A percentile compares a stretch with the other conserved stretches of the same genome.
phyloP scores from a whole-genome alignment of 2,113 vertebrate genomes.

The Sander lucioperca region DNA sequence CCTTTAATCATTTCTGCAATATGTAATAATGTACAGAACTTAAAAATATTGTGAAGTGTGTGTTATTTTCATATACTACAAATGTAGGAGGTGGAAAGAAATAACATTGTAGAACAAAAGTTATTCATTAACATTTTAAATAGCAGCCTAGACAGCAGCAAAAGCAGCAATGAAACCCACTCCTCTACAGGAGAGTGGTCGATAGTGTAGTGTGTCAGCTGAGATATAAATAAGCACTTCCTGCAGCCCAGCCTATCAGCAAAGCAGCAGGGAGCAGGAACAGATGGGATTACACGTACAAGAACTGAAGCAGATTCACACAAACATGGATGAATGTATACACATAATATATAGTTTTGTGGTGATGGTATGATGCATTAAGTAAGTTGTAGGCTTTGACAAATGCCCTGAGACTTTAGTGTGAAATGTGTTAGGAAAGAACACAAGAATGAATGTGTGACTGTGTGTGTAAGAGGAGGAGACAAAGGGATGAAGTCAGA shows the following conservation, averaged over 20 bases:
- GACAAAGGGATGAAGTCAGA: background rate
- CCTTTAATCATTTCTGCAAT: background rate
- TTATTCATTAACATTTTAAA: slow-evolving; percentile 15
- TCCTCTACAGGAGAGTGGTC: slow-evolving; percentile 21
- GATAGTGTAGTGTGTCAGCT: slow-evolving; percentile 52
- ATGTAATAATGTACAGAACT: background rate
- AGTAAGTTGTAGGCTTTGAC: background rate
- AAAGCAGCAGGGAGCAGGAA: slow-evolving; percentile 2
- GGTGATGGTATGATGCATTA: background rate
- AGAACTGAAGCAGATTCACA: slow-evolving; percentile 37
- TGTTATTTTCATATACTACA: too few species aligned
- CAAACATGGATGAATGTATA: background rate
- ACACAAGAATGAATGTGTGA: background rate
- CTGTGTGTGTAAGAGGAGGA: background rate
- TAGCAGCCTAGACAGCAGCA: slow-evolving; percentile 2
- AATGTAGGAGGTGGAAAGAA: background rate
- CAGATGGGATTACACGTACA: slow-evolving; percentile 55
- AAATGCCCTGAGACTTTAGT: background rate
- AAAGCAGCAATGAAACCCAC: slow-evolving; percentile 11
- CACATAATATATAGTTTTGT: slow-evolving; percentile 3
- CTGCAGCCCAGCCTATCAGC: slow-evolving; percentile 32
- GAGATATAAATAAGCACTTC: slow-evolving; percentile 64
- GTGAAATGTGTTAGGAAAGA: background rate
- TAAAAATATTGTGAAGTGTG: too few species aligned
- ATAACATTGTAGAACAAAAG: background rate